A percentile compares a stretch with the other conserved stretches of the same genome.
Conservation (phyloP, 2,888 invertebrate species). For the Lypha dubia region DNA sequence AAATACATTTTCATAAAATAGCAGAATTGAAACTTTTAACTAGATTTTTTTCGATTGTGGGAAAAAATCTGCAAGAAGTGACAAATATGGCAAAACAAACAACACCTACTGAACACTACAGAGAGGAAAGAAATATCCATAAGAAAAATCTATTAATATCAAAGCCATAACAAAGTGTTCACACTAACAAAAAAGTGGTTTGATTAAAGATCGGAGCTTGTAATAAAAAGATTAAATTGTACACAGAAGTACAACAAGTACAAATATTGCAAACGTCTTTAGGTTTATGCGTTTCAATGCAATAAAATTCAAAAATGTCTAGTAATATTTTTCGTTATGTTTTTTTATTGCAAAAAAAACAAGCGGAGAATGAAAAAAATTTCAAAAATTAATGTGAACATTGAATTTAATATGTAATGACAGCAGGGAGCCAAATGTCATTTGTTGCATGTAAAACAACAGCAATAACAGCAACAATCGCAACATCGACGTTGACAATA, state of each 20-base stretch:
- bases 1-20: constrained; percentile 34
- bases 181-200: constrained; percentile 17
- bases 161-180: constrained; percentile 20
- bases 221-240: constrained; percentile 18
- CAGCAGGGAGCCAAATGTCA: constrained; percentile 72
- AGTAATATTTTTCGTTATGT: not conserved
- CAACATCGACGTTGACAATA: constrained; percentile 24
- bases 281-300: constrained; percentile 20
- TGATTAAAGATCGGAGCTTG: constrained; percentile 17
- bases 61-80: constrained; percentile 63
- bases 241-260: not conserved
- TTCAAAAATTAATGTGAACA: constrained; percentile 59
- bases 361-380: constrained; percentile 6
- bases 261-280: constrained; percentile 17
- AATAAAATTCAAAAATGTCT: constrained; percentile 20
- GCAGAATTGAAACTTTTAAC: constrained; percentile 26
- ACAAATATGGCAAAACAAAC: constrained; percentile 64
- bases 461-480: constrained; percentile 11
- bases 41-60: constrained; percentile 45
- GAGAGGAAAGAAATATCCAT: not conserved
- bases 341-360: not conserved
- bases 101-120: constrained; percentile 36
- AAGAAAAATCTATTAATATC: constrained; percentile 13
- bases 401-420: constrained; percentile 70
- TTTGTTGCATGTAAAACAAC: constrained; percentile 62